Evolutionary conservation across 2,797 vertebrate genomes (phyloP).

Genomic region (Enteromius paludinosus): DNA sequence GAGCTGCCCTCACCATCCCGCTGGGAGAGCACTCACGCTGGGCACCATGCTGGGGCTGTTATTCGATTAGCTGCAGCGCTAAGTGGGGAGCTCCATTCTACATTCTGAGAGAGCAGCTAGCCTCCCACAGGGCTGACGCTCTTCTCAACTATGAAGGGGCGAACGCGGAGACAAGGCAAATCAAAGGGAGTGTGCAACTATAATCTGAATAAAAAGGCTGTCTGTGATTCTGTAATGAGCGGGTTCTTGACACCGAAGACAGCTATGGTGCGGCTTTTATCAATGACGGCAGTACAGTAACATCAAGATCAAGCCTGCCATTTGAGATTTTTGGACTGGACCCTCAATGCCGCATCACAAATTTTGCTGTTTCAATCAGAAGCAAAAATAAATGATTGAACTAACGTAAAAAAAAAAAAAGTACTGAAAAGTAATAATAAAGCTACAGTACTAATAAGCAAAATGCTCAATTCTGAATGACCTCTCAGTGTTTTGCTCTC

Average conservation of each 20-base stretch:
- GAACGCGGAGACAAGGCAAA: conserved; percentile 54
- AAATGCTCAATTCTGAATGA: conserved; percentile 14
- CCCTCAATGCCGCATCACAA: background rate
- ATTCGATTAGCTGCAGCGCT: conserved; percentile 86
- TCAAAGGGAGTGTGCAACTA: conserved; percentile 65
- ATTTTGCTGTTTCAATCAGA: background rate
- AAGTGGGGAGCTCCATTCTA: conserved; percentile 81
- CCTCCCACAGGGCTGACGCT: conserved; percentile 76
- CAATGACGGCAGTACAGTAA: conserved; percentile 51
- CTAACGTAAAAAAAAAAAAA: background rate
- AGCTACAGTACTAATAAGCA: background rate
- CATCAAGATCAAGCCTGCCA: conserved; percentile 48
- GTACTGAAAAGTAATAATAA: background rate
- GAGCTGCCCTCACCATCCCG: conserved; percentile 76
- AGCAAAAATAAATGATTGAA: background rate
- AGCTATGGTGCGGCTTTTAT: conserved; percentile 48
- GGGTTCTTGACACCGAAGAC: conserved; percentile 52
- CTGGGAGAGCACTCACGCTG: conserved; percentile 81
- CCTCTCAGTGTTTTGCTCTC: conserved; percentile 42
- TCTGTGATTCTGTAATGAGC: conserved; percentile 53
- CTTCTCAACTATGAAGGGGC: conserved; percentile 59
- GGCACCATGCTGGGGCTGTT: conserved; percentile 86
- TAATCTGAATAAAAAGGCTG: conserved; percentile 60
- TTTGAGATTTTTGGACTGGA: conserved; percentile 14
- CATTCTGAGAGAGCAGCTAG: conserved; percentile 60